These are phyloP conservation scores for Micromys minutus DNA, from an alignment of 2,113 vertebrate species.

Conservation along the genomic window DNA sequence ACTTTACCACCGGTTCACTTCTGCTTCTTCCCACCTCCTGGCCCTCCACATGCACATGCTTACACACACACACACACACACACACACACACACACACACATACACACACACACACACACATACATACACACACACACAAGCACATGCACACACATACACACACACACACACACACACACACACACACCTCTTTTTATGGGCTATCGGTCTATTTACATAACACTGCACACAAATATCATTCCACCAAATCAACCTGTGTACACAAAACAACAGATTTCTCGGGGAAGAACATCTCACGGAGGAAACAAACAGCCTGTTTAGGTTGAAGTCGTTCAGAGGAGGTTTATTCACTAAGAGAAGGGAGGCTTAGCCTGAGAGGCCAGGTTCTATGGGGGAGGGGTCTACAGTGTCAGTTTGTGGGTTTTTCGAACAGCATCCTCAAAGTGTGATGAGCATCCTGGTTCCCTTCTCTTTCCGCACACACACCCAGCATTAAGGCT, in stretches of 20 bases:
- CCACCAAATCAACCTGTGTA: slow-evolving; percentile 66
- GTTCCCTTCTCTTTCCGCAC: neutral
- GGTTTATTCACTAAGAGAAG: neutral
- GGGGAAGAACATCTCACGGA: slow-evolving; percentile 46
- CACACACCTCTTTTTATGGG: neutral
- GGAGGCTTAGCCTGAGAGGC: neutral
- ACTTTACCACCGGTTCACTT: slow-evolving; percentile 86
- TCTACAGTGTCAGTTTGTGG: accelerated
- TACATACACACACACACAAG: too few species aligned
- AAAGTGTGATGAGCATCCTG: neutral
- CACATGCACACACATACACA: too few species aligned
- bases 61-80: accelerated
- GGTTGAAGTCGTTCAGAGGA: neutral
- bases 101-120: neutral
- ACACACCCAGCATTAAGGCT: neutral
- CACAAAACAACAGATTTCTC: slow-evolving; percentile 49
- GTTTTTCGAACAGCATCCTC: neutral
- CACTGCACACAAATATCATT: slow-evolving; percentile 69
- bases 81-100: neutral
- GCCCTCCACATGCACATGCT: neutral
- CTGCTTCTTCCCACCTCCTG: slow-evolving; percentile 65
- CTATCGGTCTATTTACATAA: slow-evolving; percentile 72
- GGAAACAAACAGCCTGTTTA: slow-evolving; percentile 70
- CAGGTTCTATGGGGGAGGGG: neutral
- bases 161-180: neutral